These are phyloP conservation scores for Hyperoodon ampullatus DNA, from an alignment of 2,113 vertebrate species.

Conservation along the genomic window DNA sequence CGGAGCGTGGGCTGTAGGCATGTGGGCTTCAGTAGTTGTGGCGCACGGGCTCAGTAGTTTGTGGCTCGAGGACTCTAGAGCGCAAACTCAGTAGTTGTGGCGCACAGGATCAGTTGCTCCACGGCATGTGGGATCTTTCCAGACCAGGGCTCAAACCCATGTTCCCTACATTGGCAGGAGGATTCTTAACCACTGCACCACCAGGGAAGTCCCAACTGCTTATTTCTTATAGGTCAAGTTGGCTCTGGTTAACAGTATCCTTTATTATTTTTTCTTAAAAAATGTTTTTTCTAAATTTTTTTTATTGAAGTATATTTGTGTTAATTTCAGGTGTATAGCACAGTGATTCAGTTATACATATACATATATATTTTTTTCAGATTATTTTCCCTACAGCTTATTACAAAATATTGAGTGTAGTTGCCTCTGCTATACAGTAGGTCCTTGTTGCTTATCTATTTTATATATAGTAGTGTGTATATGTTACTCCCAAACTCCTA, in stretches of 20 bases:
- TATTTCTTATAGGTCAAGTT: neutral
- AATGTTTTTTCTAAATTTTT: neutral
- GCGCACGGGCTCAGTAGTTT: too few relatives aligned
- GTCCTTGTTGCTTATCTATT: neutral
- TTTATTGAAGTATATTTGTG: neutral
- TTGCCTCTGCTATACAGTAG: neutral
- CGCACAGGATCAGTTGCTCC: too few relatives aligned
- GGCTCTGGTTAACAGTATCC: neutral
- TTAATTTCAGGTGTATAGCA: neutral
- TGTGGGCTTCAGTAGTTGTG: too few relatives aligned
- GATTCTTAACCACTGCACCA: too few relatives aligned
- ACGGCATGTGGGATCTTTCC: too few relatives aligned
- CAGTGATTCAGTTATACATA: neutral
- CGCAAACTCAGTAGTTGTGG: too few relatives aligned
- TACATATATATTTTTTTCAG: neutral
- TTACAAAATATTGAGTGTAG: neutral
- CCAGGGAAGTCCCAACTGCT: neutral
- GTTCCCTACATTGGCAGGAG: too few relatives aligned
- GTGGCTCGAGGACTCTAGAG: too few relatives aligned
- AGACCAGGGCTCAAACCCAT: too few relatives aligned
- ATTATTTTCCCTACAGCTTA: neutral
- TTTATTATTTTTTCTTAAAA: neutral
- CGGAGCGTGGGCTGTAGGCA: too few relatives aligned
- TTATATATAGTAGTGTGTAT: neutral
- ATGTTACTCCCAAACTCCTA: neutral